These are phyloP conservation scores for Bombus consobrinus DNA, from an alignment of 1,140 invertebrate genomes.

Conservation along the genomic window DNA sequence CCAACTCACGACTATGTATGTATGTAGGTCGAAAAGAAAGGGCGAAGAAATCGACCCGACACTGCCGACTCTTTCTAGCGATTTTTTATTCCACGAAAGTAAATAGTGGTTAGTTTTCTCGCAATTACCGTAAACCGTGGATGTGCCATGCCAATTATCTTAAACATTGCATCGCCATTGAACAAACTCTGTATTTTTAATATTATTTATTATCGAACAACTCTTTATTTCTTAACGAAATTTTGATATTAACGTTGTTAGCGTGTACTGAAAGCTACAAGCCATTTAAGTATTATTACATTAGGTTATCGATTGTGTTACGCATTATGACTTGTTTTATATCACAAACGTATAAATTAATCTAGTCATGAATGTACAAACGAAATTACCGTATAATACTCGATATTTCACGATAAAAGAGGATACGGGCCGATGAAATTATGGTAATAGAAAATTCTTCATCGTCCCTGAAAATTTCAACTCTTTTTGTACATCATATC, in stretches of 20 bases:
- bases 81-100: neutral
- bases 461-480: conserved; percentile 24
- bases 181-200: no score
- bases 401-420: conserved; percentile 11
- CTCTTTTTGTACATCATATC: conserved; percentile 8
- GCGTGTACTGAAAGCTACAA: neutral
- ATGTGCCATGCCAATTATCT: no score
- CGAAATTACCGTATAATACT: neutral
- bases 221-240: neutral
- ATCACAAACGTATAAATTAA: neutral
- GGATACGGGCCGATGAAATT: conserved; percentile 20
- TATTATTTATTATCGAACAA: no score
- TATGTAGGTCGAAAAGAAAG: conserved; percentile 17
- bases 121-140: no score
- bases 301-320: neutral
- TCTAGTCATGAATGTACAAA: neutral
- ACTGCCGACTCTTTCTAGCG: neutral
- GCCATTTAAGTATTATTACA: neutral
- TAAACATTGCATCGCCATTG: no score
- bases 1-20: conserved; percentile 1
- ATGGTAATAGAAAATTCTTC: neutral
- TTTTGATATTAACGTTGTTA: neutral
- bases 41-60: conserved; percentile 23
- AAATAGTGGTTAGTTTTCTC: no score
- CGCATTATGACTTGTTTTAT: neutral